Conservation (phyloP, 2,888 invertebrate species). For the Bedellia somnulentella region DNA sequence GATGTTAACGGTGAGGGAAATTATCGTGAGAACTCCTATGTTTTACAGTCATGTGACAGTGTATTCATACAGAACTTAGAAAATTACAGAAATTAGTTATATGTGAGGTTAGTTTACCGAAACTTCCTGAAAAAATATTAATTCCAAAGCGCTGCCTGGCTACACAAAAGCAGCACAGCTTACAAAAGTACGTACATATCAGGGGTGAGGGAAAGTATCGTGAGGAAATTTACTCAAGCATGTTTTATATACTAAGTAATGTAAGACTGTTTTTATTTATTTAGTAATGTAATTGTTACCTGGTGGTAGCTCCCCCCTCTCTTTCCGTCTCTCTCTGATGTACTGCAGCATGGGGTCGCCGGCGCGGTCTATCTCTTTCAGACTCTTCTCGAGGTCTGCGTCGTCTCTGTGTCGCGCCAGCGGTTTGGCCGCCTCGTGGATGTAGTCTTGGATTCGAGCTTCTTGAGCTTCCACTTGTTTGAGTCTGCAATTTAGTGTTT, state of each 20-base stretch:
- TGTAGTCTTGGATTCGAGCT: conserved; percentile 69
- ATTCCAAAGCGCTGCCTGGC: too few relatives aligned
- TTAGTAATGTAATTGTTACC: conserved; percentile 23
- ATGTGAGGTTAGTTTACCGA: too few relatives aligned
- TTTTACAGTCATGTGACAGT: too few relatives aligned
- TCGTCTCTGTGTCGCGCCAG: conserved; percentile 89
- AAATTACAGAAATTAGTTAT: too few relatives aligned
- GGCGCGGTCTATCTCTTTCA: conserved; percentile 73
- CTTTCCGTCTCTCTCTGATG: conserved; percentile 66
- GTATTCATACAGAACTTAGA: too few relatives aligned
- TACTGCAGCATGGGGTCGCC: conserved; percentile 96
- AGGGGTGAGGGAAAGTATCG: neutral
- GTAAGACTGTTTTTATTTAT: neutral
- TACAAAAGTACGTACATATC: neutral
- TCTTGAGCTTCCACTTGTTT: conserved; percentile 80
- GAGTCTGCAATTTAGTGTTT: conserved; percentile 47
- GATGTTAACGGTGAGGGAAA: too few relatives aligned
- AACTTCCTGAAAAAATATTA: too few relatives aligned
- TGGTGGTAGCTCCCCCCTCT: conserved; percentile 50
- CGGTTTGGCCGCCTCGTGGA: conserved; percentile 88
- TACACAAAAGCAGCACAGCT: neutral
- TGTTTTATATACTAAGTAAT: neutral
- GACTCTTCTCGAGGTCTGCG: conserved; percentile 77
- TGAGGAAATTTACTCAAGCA: neutral
- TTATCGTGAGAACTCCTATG: too few relatives aligned